Conservation (phyloP, 2,888 invertebrate species). For the Drosophila kanekoi region DNA sequence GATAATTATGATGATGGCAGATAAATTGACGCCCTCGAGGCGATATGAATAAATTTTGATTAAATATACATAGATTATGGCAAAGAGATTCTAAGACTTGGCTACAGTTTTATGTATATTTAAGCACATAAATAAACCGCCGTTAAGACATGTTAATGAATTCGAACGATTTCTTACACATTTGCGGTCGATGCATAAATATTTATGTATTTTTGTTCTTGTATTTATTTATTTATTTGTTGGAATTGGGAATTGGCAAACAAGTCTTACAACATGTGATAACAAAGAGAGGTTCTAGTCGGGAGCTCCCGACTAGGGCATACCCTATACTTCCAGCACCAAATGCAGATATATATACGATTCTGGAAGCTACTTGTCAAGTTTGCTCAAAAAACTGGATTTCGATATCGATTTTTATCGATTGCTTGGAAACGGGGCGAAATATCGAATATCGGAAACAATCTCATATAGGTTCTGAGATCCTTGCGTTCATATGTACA, state of each 20-base stretch:
- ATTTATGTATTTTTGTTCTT: conserved; percentile 23
- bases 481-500: no score
- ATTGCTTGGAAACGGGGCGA: no score
- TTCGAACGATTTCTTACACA: conserved; percentile 60
- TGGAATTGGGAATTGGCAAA: conserved; percentile 21
- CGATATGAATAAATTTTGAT: conserved; percentile 66
- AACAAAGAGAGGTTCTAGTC: conserved; percentile 21
- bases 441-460: no score
- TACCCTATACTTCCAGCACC: no score
- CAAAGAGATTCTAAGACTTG: conserved; percentile 18
- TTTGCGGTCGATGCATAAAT: conserved; percentile 38
- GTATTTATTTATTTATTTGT: not conserved
- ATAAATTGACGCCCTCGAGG: conserved; percentile 74
- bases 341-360: no score
- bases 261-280: conserved; percentile 31
- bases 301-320: no score
- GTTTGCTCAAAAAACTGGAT: no score
- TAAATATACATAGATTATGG: conserved; percentile 23
- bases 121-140: conserved; percentile 59
- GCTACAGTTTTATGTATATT: conserved; percentile 10
- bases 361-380: no score
- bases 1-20: conserved; percentile 63
- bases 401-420: no score
- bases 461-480: no score
- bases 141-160: conserved; percentile 70